phyloP scores from a whole-genome alignment of 2,797 vertebrate genomes.

The Bovichtus variegatus region DNA sequence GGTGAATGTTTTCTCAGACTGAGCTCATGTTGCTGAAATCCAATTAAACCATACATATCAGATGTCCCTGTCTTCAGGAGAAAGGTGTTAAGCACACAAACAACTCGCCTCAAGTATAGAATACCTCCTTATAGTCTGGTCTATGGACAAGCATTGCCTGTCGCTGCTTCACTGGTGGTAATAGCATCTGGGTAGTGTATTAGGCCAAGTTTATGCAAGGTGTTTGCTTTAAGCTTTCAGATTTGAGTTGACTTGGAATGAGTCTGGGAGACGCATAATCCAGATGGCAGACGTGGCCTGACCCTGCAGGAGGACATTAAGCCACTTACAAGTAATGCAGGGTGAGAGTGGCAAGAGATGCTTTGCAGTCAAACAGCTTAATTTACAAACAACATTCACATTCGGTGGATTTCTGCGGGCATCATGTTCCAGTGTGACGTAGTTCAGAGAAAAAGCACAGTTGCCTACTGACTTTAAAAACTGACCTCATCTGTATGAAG shows the following conservation, averaged over 20 bases:
- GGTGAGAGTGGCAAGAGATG: slow-evolving; percentile 68
- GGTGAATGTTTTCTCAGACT: slow-evolving; percentile 47
- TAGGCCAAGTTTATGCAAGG: slow-evolving; percentile 5
- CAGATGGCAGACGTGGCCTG: slow-evolving; percentile 70
- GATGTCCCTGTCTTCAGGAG: background rate
- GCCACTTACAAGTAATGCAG: slow-evolving; percentile 69
- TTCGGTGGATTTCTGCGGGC: slow-evolving; percentile 24
- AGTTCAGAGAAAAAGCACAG: slow-evolving; percentile 4
- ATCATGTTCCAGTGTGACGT: slow-evolving; percentile 13
- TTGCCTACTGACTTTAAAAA: slow-evolving; percentile 8
- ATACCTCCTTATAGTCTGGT: background rate
- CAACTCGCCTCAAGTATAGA: background rate
- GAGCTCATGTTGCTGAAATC: slow-evolving; percentile 55
- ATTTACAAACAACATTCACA: slow-evolving; percentile 13
- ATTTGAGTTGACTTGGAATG: slow-evolving; percentile 37
- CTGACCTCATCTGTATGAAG: slow-evolving; percentile 43
- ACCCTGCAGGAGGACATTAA: slow-evolving; percentile 71
- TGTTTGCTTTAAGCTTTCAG: slow-evolving; percentile 18
- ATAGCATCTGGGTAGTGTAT: background rate
- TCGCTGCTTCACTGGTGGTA: background rate
- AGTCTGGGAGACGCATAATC: slow-evolving; percentile 58
- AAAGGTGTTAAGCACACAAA: slow-evolving; percentile 25
- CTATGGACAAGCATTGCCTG: background rate
- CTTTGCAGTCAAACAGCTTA: slow-evolving; percentile 32
- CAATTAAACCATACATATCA: slow-evolving; percentile 49